Evolutionary conservation across 2,797 vertebrate species (phyloP), one percentile per base, ranked within the genome.

Genomic region (Sternotherus odoratus): DNA sequence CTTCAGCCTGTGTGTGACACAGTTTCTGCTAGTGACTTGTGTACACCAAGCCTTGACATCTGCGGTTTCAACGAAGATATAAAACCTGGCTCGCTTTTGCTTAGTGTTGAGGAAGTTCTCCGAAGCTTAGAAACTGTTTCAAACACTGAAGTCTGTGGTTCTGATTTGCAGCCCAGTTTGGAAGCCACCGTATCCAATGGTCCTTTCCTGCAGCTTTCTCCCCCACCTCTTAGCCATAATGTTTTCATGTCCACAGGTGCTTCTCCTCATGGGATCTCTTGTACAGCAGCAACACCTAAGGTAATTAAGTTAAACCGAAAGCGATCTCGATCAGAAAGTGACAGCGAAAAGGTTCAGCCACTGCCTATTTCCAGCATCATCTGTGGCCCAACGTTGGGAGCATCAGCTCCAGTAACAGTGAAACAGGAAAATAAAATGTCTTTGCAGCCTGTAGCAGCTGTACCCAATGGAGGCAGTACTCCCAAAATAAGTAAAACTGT

Each of bases 91-190:
- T 98, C 99, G 10, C 97, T 99, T 12, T 97, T 99, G 95, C 97
- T 99, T 79, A 99, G 99, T 4, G 99, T 99, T 0, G 99, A 99
- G 98, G 99, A 99, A 96, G 99, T 99, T 89, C 98, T 99, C 82
- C 98, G 99, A 96, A 99, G 99, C 97, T 98, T 99, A 90, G 99
- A 99, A 97, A 99, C 99, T 0, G 99, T 99, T 97, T 98, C 97
- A 60, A 98, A 95, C n/a, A 94, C 98, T 39, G 98, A 98, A 93
- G 98, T 99, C 96, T 98, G 98, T 90, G 97, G 98, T 91, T 98
- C 98, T 83, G 96, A 96, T 94, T 97, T 99, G 95, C 99, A 98
- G 97, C 98, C 98, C 5, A 94, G 95, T 94, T 96, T 99, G 97
- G 98, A 98, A 94, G 95, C 98, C 7, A 98, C 97, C 95, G 94